Conservation (phyloP, 92 coral and sea anemone genomes). For the Porites cylindrica region DNA sequence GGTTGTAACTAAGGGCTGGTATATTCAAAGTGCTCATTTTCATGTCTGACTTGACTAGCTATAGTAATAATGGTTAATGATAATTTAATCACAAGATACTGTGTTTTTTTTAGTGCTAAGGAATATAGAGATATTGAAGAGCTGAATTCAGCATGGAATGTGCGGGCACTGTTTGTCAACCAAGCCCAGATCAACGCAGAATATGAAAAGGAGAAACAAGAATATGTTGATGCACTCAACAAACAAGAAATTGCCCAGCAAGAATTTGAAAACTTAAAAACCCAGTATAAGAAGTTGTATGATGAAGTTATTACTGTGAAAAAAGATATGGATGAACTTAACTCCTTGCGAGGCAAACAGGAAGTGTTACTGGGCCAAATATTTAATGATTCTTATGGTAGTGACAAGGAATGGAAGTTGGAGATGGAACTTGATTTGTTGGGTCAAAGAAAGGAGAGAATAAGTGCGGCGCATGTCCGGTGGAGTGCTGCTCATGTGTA, state of each 20-base stretch:
- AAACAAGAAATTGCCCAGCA: slow-evolving; percentile 91
- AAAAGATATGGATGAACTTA: slow-evolving; percentile 68
- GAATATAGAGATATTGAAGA: slow-evolving; percentile 89
- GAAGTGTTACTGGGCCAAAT: slow-evolving; percentile 81
- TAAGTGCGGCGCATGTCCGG: slow-evolving; percentile 69
- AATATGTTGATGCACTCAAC: slow-evolving; percentile 93
- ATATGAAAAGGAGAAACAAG: slow-evolving; percentile 85
- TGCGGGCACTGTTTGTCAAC: slow-evolving; percentile 87
- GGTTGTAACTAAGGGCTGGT: too few relatives aligned
- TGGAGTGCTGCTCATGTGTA: slow-evolving; percentile 86
- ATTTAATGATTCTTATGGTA: slow-evolving; percentile 93
- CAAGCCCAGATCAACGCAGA: slow-evolving; percentile 75
- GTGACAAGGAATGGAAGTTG: slow-evolving; percentile 91
- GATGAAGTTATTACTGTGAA: slow-evolving; percentile 40
- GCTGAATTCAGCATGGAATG: slow-evolving; percentile 68
- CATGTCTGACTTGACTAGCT: too few relatives aligned
- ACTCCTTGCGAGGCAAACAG: slow-evolving; percentile 50
- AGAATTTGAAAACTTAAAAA: slow-evolving; percentile 69
- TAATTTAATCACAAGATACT: too few relatives aligned
- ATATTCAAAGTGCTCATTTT: too few relatives aligned
- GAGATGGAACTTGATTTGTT: slow-evolving; percentile 87
- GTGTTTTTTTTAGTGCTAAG: slow-evolving; percentile 63
- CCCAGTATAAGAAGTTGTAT: slow-evolving; percentile 84
- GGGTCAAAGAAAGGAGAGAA: slow-evolving; percentile 80
- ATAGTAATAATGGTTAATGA: too few relatives aligned